Base-by-base conservation (phyloP, 2,888 invertebrate species). In the Brachyptera risi region DNA sequence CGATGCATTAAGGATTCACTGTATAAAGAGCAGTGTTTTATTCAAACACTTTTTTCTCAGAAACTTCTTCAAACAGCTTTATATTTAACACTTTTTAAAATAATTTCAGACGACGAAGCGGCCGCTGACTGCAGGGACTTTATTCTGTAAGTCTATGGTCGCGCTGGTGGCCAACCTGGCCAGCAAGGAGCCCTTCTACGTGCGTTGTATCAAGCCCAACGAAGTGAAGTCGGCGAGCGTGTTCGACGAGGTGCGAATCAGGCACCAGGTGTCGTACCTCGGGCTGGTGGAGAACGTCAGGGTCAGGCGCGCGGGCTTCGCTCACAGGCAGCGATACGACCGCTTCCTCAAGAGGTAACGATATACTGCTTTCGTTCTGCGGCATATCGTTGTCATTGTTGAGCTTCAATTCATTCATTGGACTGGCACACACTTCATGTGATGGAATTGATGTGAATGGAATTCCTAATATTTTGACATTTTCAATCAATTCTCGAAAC, bases 191-290 rank as follows among this genome's bases (percentile, higher is more conserved):
- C 96, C 96, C 0, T 95, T 93, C 79, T 98, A 98, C 78, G 92
- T 98, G 66, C 86, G 98, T 62, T 98, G 98, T 75, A 88, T 98
- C 71, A 98, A 98, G 72, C 98, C 98, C 24, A 98, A 97, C 76
- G 94, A 96, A 70, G 83, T 90, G 58, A 98, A 98, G 79, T 88
- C 92, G 37, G 86, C 96, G 0, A 81, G 83, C 38, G 79, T 85
- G 40, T 96, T 97, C 77, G 93, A 97, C 73, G 85, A 88, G 13
- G 87, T 90, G 72, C 82, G 95, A 69, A 83, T 85, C 21, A 75
- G 74, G 2, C 88, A 88, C 76, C 89, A 89, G 72, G 88, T 88
- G 21, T 80, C 85, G 62, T 97, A 97, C 77, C 81, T 97, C 44
- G 97, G 97, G 0, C 80, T 98, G 24, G 82, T 97, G 59, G 97